Percentiles rank a stretch among this genome's conserved stretches.
phyloP scores from a whole-genome alignment of 2,888 invertebrate genomes.

The Hypsopygia costalis region DNA sequence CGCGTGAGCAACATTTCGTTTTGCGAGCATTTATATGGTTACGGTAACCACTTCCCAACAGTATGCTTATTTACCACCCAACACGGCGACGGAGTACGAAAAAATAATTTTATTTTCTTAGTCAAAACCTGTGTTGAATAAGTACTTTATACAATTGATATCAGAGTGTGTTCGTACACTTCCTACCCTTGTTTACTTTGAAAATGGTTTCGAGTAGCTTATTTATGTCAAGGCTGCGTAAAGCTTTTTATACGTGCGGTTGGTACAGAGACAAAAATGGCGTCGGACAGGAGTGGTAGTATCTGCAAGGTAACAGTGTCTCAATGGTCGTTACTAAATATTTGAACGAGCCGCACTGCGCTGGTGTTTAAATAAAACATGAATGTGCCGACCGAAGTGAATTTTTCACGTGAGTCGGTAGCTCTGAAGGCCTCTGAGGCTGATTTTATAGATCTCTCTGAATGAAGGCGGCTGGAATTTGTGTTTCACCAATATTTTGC shows the following conservation, averaged over 20 bases:
- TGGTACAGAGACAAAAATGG: conserved; percentile 10
- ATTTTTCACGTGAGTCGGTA: conserved; percentile 56
- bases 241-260: neutral
- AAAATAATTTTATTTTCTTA: too few species aligned
- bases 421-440: conserved; percentile 38
- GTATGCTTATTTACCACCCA: too few species aligned
- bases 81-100: too few species aligned
- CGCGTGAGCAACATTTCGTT: too few species aligned
- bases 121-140: too few species aligned
- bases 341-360: conserved; percentile 67
- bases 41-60: too few species aligned
- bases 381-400: conserved; percentile 46
- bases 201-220: too few species aligned
- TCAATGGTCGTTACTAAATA: conserved; percentile 63
- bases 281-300: neutral
- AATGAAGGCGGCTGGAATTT: neutral
- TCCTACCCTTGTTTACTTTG: too few species aligned
- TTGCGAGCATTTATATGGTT: too few species aligned
- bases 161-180: too few species aligned
- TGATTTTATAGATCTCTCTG: conserved; percentile 20
- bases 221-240: neutral
- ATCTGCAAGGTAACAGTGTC: conserved; percentile 43
- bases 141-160: too few species aligned
- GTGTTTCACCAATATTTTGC: too few species aligned
- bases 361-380: conserved; percentile 66